phyloP scores from a whole-genome alignment of 2,113 vertebrate species.

The Pomatostomus ruficeps region DNA sequence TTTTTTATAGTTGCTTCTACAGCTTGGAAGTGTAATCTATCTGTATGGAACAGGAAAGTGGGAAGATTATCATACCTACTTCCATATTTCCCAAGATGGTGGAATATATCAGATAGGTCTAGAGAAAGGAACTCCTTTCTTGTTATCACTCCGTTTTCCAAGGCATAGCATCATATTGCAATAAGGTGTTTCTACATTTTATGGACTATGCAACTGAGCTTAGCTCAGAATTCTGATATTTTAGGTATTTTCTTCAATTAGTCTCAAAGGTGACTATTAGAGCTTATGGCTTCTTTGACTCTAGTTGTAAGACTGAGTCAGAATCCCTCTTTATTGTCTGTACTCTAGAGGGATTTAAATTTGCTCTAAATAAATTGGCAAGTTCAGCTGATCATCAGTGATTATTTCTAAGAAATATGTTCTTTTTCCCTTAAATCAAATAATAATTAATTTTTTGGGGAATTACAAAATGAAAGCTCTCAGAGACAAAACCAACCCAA shows the following conservation, averaged over 20 bases:
- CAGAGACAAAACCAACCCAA: not conserved
- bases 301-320: not conserved
- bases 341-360: not conserved
- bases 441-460: not conserved
- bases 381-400: not conserved
- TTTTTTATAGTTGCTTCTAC: not conserved
- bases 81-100: not conserved
- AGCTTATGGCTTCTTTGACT: not conserved
- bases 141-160: not conserved
- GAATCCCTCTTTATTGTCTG: not conserved
- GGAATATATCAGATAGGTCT: not conserved
- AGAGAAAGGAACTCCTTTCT: not conserved
- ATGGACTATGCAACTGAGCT: not conserved
- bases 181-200: not conserved
- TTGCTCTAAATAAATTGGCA: not conserved
- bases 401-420: not conserved
- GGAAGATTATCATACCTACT: not conserved
- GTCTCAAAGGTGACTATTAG: not conserved
- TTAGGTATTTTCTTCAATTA: not conserved
- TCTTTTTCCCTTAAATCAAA: not conserved
- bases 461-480: not conserved
- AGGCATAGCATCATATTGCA: not conserved
- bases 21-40: not conserved
- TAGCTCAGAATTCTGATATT: not conserved
- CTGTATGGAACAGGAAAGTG: not conserved